Percentiles rank a stretch among this genome's conserved stretches.
phyloP scores from a whole-genome alignment of 2,113 vertebrate genomes.

The Callospermophilus lateralis region DNA sequence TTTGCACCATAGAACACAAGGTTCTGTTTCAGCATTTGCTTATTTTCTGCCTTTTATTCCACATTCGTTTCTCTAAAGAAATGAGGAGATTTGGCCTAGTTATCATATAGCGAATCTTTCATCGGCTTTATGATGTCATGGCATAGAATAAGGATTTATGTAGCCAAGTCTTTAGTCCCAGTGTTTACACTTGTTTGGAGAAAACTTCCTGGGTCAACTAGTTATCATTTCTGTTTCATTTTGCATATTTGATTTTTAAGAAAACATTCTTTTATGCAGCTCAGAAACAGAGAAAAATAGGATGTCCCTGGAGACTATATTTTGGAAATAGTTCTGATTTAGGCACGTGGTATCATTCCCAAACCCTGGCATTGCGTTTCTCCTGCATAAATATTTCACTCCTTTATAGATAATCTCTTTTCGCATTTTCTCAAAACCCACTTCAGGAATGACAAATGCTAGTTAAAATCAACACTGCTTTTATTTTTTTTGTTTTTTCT shows the following conservation, averaged over 20 bases:
- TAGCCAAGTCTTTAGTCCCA: not conserved
- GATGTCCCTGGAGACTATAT: constrained; percentile 19
- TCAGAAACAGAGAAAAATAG: constrained; percentile 49
- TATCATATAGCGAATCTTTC: not conserved
- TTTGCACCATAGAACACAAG: not conserved
- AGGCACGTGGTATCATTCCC: constrained; percentile 31
- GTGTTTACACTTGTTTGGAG: not conserved
- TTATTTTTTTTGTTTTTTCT: not conserved
- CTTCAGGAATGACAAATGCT: constrained; percentile 29
- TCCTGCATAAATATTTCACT: not conserved
- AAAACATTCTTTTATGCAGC: constrained; percentile 50
- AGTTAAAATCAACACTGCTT: not conserved
- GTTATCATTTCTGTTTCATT: constrained; percentile 26
- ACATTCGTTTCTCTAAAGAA: not conserved
- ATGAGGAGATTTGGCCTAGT: not conserved
- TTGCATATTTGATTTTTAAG: constrained; percentile 32
- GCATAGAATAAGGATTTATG: not conserved
- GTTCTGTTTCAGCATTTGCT: not conserved
- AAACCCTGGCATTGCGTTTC: not conserved
- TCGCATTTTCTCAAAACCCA: constrained; percentile 33
- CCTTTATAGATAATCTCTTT: constrained; percentile 15
- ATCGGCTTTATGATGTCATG: not conserved
- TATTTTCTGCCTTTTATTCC: not conserved
- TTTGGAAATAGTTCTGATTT: constrained; percentile 42
- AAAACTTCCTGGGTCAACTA: constrained; percentile 40